Evolutionary conservation across 2,888 invertebrate species (phyloP), one percentile per base, ranked within the genome.

Genomic region (Panorpa germanica): DNA sequence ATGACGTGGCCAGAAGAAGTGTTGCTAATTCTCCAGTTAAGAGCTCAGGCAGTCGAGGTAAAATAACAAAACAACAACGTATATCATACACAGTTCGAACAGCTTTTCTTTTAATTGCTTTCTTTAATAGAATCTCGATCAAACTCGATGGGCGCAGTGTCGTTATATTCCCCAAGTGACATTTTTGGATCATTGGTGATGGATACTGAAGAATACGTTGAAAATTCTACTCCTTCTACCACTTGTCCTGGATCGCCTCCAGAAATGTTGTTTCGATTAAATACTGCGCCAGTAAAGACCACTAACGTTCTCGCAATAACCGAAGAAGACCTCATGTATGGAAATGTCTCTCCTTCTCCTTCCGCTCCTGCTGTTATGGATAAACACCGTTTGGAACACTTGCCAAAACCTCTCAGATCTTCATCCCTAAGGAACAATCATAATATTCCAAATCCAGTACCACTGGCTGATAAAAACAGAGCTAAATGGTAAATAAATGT

Each of bases 1-100:
- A 81, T 45, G 82, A 82, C 46, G 77, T 82, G 1, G 80, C 78
- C 0, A 54, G 73, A n/a, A 56, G 76, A 31, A 81, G 81, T 43
- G 70, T 75, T 34, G 76, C 72, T 1, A 78, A 72, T 47, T 80
- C 78, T 0, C 80, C 81, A 0, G 71, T 66, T 4, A 64, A 67
- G 40, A 45, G 44, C 13, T 47, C 45, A 37, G 58, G 59, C 48
- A 32, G 24, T n/a, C 32, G 33, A 31, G 44, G 38, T n/a, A 44
- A 50, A 21, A 14, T 18, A 18, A 18, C 10, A 9, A 11, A 13
- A 18, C 10, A 8, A n/a, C 5, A 11, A 16, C n/a, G 5, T 11
- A 8, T 13, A 9, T 5, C 9, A 9, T 11, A 5, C 5, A n/a
- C 5, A 20, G 8, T 11, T 8, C 12, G 10, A n/a, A 25, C 16